Evolutionary conservation across 2,797 vertebrate genomes (phyloP), one percentile per base, ranked within the genome.

Genomic region (Novumbra hubbsi): DNA sequence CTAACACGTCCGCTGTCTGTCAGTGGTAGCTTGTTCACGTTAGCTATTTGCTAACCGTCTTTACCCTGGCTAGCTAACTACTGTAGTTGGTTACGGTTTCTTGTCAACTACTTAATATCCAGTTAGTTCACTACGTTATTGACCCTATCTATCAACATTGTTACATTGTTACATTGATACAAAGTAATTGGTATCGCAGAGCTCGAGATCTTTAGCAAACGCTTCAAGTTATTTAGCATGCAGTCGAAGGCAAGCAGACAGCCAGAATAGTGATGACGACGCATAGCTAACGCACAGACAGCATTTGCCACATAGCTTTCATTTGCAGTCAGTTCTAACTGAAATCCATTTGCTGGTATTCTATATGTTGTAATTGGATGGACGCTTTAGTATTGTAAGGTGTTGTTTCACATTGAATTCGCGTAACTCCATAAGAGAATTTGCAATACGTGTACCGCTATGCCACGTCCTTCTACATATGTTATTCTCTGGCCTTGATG

Each of bases 221-320:
- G 4, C 49, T 52, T n/a, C 52, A 17, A 9, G 21, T 70, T 16
- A 16, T 45, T 0, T 17, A 45, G 41, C 41, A 45, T 14, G 9
- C 41, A 45, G 41, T 15, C 38, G 24, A 3, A 19, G 71, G 88
- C 78, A 87, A 87, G 77, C 49, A 3, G 21, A 86, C 6, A 82
- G 87, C 79, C 82, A 84, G 78, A 69, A 50, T 84, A 91, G 86
- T 91, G 91, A 91, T 92, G 91, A 92, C 91, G 91, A 91, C 86
- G 90, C 91, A 86, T 86, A 80, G 86, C 79, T 60, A 60, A 60
- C 21, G 24, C 24, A 2, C 41, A 45, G 41, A 45, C 41, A 38
- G 38, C 27, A 7, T 68, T 49, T 45, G 12, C 4, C 14, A 27
- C 67, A 45, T 15, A 28, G 19, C 21, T 49, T 3, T 68, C 5